A percentile compares a stretch with the other conserved stretches of the same genome.
These are phyloP conservation scores for Apocheima hispidaria DNA, from an alignment of 2,888 invertebrate genomes.

Conservation along the genomic window DNA sequence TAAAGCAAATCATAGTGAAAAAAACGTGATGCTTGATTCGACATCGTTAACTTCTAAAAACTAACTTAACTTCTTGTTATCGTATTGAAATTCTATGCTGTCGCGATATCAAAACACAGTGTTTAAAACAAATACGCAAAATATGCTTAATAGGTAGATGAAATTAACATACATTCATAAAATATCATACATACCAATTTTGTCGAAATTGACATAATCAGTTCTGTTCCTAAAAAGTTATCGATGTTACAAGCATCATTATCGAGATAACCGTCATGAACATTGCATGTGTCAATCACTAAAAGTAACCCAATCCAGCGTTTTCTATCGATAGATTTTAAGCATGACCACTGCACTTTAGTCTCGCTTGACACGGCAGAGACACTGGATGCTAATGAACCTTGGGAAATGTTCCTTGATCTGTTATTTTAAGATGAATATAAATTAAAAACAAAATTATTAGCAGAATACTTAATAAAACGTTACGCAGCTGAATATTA, in stretches of 20 bases:
- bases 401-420: constrained; percentile 50
- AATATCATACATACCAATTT: too few relatives aligned
- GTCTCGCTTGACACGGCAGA: constrained; percentile 53
- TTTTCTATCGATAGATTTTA: constrained; percentile 38
- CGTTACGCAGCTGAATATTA: too few relatives aligned
- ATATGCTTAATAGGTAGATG: too few relatives aligned
- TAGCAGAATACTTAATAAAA: constrained; percentile 14
- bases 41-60: constrained; percentile 8
- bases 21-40: constrained; percentile 1
- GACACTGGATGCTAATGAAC: constrained; percentile 56
- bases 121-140: too few relatives aligned
- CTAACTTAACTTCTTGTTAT: background rate
- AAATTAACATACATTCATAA: too few relatives aligned
- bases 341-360: constrained; percentile 49
- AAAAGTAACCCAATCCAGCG: constrained; percentile 36
- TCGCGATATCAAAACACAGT: too few relatives aligned
- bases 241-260: constrained; percentile 15
- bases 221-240: constrained; percentile 5
- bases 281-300: constrained; percentile 56
- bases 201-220: background rate
- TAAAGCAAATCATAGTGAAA: constrained; percentile 18
- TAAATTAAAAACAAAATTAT: constrained; percentile 37
- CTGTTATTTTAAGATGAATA: constrained; percentile 47
- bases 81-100: background rate
- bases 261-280: constrained; percentile 27